Evolutionary conservation across 2,113 vertebrate species (phyloP).

Genomic region (Plotosus lineatus): DNA sequence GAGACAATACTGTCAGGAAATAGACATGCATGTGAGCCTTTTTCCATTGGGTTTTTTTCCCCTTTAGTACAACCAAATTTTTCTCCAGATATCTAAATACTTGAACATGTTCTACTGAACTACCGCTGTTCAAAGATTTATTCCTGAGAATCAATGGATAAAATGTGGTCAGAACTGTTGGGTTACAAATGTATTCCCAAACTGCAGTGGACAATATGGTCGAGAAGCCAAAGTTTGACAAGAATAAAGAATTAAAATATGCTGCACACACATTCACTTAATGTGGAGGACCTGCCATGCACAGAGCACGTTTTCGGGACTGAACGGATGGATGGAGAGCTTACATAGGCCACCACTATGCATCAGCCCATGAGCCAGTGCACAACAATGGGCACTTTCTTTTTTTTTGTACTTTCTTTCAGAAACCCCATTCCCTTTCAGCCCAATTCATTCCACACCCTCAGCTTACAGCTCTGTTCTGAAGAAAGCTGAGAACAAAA

Average conservation of each 20-base stretch:
- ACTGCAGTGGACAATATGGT: neutral
- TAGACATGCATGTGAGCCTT: too few relatives aligned
- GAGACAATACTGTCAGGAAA: too few relatives aligned
- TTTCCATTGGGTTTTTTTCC: too few relatives aligned
- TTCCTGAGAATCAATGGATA: neutral
- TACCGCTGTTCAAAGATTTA: too few relatives aligned
- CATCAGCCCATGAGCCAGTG: slow-evolving; percentile 31
- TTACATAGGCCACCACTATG: slow-evolving; percentile 33
- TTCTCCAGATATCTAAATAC: too few relatives aligned
- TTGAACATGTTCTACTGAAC: too few relatives aligned
- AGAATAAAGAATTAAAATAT: neutral
- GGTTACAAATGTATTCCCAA: neutral
- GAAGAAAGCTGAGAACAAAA: neutral
- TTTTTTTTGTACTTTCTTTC: slow-evolving; percentile 5
- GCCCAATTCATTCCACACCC: neutral
- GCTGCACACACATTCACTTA: neutral
- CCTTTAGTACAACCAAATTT: too few relatives aligned
- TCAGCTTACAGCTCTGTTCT: slow-evolving; percentile 29
- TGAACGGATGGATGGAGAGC: slow-evolving; percentile 7
- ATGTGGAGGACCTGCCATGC: neutral
- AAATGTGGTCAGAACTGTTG: neutral
- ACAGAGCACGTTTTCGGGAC: neutral
- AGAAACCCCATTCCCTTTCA: neutral
- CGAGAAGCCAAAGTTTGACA: neutral
- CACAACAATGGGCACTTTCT: slow-evolving; percentile 50